Conservation (phyloP, 2,113 vertebrate species). For the Donacobius atricapilla region DNA sequence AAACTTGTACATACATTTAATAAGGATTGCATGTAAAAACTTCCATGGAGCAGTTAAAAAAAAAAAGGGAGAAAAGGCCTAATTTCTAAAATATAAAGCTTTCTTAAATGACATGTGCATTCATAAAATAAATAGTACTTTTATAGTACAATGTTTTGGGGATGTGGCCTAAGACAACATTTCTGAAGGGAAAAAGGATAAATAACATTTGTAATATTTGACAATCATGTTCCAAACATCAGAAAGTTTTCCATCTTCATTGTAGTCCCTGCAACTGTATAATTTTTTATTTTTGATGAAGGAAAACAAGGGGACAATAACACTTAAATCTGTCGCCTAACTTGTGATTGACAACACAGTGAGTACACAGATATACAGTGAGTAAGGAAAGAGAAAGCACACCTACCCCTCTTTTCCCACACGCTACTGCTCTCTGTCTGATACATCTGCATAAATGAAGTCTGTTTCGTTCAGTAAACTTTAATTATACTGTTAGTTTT, state of each 20-base stretch:
- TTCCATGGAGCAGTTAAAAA: not conserved
- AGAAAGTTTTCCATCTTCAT: not conserved
- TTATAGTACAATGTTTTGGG: not conserved
- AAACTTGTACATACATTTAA: not conserved
- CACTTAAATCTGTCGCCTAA: not conserved
- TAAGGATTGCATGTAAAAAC: not conserved
- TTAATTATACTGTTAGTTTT: not conserved
- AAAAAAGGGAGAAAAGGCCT: not conserved
- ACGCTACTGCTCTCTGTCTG: not conserved
- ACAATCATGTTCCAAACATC: not conserved
- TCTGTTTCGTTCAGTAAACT: not conserved
- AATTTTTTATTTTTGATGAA: not conserved
- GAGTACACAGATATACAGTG: not conserved
- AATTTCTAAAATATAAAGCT: not conserved
- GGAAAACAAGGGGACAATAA: not conserved
- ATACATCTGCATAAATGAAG: not conserved
- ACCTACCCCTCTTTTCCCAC: not conserved
- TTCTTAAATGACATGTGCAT: rapidly evolving
- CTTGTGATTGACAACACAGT: not conserved
- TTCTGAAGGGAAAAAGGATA: not conserved
- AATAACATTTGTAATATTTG: not conserved
- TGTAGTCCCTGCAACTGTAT: not conserved
- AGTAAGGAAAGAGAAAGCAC: not conserved
- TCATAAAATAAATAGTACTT: not conserved
- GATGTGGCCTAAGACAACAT: not conserved